Conservation (phyloP, 2,113 vertebrate genomes). For the Anarrhichthys ocellatus region DNA sequence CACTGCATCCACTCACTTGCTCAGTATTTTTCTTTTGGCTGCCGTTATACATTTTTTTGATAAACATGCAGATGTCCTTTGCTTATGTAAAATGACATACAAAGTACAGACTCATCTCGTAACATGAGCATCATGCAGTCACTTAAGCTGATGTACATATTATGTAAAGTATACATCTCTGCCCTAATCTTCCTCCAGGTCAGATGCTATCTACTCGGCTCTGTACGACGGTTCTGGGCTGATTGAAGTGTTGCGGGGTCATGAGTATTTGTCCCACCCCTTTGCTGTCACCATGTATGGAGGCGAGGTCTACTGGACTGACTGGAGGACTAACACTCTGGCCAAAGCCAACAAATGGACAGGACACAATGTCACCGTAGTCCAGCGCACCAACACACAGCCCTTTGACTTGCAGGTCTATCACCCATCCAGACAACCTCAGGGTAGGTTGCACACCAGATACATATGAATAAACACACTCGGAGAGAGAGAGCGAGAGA, state of each 20-base stretch:
- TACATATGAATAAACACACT: background rate
- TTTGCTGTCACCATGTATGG: conserved; percentile 97
- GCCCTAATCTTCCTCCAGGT: conserved; percentile 80
- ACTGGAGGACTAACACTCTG: conserved; percentile 97
- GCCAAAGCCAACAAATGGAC: conserved; percentile 99
- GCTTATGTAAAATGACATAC: conserved; percentile 21
- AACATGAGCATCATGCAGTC: background rate
- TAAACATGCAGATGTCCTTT: conserved; percentile 21
- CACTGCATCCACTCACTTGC: conserved; percentile 9
- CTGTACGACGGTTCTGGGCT: conserved; percentile 93
- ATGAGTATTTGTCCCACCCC: conserved; percentile 96
- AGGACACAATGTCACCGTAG: conserved; percentile 94
- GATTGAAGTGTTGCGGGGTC: conserved; percentile 96
- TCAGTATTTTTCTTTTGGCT: conserved; percentile 5
- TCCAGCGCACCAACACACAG: conserved; percentile 97
- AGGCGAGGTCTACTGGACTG: conserved; percentile 98
- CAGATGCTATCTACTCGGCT: conserved; percentile 97
- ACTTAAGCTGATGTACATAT: background rate
- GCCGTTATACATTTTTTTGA: conserved; percentile 10
- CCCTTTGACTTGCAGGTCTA: conserved; percentile 98
- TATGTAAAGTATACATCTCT: conserved; percentile 7
- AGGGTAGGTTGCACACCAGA: conserved; percentile 84
- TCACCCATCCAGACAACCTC: conserved; percentile 95
- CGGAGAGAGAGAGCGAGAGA: background rate
- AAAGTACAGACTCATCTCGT: background rate